phyloP scores from a whole-genome alignment of 2,888 invertebrate species.

The Dioctria rufipes region DNA sequence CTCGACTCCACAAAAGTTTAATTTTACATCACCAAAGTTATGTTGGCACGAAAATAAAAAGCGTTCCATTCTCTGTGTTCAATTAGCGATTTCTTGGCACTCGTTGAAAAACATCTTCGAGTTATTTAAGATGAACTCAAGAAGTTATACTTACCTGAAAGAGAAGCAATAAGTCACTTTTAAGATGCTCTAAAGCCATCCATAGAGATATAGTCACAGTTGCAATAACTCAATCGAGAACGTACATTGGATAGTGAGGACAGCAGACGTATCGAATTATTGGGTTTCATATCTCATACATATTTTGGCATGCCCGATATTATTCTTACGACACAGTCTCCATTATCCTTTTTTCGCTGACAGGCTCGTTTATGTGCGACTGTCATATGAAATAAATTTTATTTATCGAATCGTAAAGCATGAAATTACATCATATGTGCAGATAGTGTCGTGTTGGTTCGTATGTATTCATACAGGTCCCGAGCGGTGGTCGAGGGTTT shows the following conservation, averaged over 20 bases:
- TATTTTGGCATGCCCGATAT: background rate
- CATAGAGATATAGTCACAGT: background rate
- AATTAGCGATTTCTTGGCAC: background rate
- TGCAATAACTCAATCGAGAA: background rate
- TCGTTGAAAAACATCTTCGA: background rate
- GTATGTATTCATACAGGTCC: constrained; percentile 17
- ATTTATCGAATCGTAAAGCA: constrained; percentile 56
- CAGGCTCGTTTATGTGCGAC: constrained; percentile 48
- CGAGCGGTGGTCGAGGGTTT: background rate
- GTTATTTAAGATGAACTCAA: background rate
- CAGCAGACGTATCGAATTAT: background rate
- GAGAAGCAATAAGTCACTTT: background rate
- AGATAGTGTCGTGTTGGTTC: constrained; percentile 6
- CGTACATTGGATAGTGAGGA: background rate
- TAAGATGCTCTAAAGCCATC: background rate
- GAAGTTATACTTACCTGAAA: background rate
- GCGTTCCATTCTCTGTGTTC: background rate
- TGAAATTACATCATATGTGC: constrained; percentile 48
- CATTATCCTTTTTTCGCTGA: background rate
- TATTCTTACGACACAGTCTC: background rate
- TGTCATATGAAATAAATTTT: constrained; percentile 56
- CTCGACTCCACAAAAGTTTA: too few species aligned
- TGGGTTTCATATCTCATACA: background rate
- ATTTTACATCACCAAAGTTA: background rate
- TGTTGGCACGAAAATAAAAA: background rate